Percentiles rank a stretch among this genome's conserved stretches.
Evolutionary conservation across 1,140 invertebrate species (phyloP).

Genomic region (Dufourea novaeangliae): DNA sequence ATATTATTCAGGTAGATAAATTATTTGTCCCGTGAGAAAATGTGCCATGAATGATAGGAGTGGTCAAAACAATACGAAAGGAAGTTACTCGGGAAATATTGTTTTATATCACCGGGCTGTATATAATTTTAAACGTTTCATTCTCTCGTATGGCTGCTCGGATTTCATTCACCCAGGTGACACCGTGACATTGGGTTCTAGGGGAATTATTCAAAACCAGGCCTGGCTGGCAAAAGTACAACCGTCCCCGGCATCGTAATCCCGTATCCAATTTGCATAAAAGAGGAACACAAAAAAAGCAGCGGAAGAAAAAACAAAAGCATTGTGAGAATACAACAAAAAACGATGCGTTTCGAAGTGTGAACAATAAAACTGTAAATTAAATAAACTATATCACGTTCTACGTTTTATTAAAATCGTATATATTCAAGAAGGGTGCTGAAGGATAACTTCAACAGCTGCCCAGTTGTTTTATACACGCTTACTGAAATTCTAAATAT

Average conservation of each 20-base stretch:
- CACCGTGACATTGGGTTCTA: slow-evolving; percentile 69
- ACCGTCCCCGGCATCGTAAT: slow-evolving; percentile 71
- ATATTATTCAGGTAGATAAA: background rate
- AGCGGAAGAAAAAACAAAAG: slow-evolving; percentile 69
- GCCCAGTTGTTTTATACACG: no score
- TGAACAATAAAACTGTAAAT: background rate
- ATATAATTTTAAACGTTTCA: slow-evolving; percentile 46
- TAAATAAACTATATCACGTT: background rate
- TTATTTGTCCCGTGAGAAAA: background rate
- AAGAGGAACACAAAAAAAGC: slow-evolving; percentile 68
- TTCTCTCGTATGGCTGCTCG: slow-evolving; percentile 42
- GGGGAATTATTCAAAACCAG: slow-evolving; percentile 70
- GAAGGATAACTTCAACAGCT: background rate
- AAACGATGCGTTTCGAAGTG: background rate
- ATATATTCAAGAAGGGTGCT: background rate
- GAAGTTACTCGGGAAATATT: slow-evolving; percentile 31
- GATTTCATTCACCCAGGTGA: slow-evolving; percentile 69
- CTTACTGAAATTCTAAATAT: no score
- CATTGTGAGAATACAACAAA: background rate
- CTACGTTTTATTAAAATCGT: background rate
- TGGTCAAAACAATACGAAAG: background rate
- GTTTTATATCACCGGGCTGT: slow-evolving; percentile 27
- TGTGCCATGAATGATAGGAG: no score
- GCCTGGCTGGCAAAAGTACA: slow-evolving; percentile 74
- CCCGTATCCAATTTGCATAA: slow-evolving; percentile 76